Percentiles rank a stretch among this genome's conserved stretches.
These are phyloP conservation scores for Sebastes diaconus DNA, from an alignment of 2,797 vertebrate genomes.

Conservation along the genomic window DNA sequence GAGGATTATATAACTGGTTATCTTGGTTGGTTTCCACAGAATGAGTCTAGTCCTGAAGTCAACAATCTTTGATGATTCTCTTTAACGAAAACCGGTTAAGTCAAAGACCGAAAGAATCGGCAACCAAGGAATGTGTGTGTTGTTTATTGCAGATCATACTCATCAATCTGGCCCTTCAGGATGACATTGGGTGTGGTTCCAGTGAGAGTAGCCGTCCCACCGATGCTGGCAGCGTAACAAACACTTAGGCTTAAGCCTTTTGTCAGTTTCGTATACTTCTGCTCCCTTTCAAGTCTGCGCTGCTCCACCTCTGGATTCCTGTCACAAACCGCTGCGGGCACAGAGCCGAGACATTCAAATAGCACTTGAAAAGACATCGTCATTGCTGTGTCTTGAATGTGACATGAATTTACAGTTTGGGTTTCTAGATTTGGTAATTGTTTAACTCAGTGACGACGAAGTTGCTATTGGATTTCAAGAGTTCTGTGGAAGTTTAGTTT, in stretches of 20 bases:
- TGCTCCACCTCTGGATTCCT: conserved; percentile 21
- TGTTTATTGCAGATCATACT: conserved; percentile 73
- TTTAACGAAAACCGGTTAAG: no score
- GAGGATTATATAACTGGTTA: background rate
- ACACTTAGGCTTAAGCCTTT: conserved; percentile 88
- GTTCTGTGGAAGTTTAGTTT: background rate
- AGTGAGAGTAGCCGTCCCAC: conserved; percentile 89
- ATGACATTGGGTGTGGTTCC: conserved; percentile 90
- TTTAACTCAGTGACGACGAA: background rate
- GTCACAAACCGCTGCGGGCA: conserved; percentile 7
- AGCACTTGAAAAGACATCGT: background rate
- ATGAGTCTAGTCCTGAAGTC: background rate
- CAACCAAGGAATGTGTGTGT: background rate
- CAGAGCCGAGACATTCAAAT: background rate
- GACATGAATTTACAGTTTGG: background rate
- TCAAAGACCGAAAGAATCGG: background rate
- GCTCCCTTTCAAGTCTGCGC: conserved; percentile 43
- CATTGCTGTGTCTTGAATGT: background rate
- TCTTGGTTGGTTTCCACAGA: background rate
- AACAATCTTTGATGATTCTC: no score
- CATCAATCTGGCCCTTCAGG: conserved; percentile 86
- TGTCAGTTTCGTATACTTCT: conserved; percentile 72
- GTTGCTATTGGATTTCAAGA: background rate
- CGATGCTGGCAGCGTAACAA: conserved; percentile 89
- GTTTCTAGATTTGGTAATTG: background rate